phyloP scores from a whole-genome alignment of 2,888 invertebrate genomes.

The Steinernema hermaphroditum region DNA sequence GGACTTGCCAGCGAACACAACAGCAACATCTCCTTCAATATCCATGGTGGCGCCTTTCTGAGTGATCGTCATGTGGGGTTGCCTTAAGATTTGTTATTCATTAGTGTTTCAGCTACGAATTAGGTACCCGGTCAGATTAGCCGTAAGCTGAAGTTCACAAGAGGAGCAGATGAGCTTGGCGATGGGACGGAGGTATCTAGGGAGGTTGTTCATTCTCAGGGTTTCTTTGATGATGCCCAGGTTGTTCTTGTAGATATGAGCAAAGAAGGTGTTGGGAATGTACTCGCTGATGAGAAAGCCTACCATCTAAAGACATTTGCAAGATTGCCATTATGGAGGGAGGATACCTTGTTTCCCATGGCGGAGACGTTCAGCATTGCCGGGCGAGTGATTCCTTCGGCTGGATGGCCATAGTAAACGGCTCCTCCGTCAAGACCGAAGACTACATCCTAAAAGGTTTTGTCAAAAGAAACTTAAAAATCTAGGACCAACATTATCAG shows the following conservation, averaged over 20 bases:
- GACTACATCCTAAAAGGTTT: constrained; percentile 55
- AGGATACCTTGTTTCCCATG: constrained; percentile 2
- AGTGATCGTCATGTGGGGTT: constrained; percentile 49
- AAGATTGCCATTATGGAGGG: too few relatives aligned
- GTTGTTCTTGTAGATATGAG: constrained; percentile 57
- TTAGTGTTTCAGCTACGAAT: too few relatives aligned
- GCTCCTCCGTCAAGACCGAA: constrained; percentile 64
- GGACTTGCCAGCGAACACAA: constrained; percentile 51
- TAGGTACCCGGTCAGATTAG: constrained; percentile 49
- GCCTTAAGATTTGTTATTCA: too few relatives aligned
- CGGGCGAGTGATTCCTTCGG: constrained; percentile 33
- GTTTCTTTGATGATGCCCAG: constrained; percentile 51
- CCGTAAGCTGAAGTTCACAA: constrained; percentile 58
- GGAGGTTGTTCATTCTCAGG: constrained; percentile 43
- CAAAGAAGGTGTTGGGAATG: constrained; percentile 62
- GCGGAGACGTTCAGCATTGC: constrained; percentile 23
- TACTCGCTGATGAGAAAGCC: constrained; percentile 62
- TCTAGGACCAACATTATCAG: constrained; percentile 42
- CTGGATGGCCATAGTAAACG: constrained; percentile 53
- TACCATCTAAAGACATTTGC: constrained; percentile 52
- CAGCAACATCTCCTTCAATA: constrained; percentile 58
- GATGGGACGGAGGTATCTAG: constrained; percentile 54
- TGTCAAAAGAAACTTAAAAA: background rate
- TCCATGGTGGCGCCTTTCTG: constrained; percentile 46
- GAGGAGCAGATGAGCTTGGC: constrained; percentile 58